Conservation (phyloP, 2,797 vertebrate genomes). For the Allobates femoralis region DNA sequence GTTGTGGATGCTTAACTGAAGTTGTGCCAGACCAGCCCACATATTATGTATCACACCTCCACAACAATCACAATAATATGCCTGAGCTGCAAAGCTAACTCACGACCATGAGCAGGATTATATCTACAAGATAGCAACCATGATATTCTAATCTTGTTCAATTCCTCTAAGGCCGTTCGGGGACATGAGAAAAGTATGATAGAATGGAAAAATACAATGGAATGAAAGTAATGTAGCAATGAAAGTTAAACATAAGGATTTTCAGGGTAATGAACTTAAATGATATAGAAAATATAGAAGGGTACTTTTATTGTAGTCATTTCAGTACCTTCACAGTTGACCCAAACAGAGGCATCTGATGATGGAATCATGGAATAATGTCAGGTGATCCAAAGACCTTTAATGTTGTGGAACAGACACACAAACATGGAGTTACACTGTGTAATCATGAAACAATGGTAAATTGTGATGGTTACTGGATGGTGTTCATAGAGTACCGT, state of each 20-base stretch:
- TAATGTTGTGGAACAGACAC: slow-evolving; percentile 95
- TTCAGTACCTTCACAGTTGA: slow-evolving; percentile 50
- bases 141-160: background rate
- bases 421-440: slow-evolving; percentile 80
- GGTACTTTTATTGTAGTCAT: background rate
- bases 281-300: background rate
- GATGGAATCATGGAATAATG: slow-evolving; percentile 61
- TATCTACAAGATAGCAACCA: background rate
- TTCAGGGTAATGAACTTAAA: background rate
- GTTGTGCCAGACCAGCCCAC: too few species aligned
- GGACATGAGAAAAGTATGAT: background rate
- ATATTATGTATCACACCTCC: background rate
- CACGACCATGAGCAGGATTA: background rate
- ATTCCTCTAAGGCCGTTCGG: background rate
- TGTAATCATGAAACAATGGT: slow-evolving; percentile 83
- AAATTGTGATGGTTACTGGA: slow-evolving; percentile 62
- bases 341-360: slow-evolving; percentile 48
- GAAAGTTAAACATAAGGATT: background rate
- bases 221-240: background rate
- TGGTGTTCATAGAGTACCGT: slow-evolving; percentile 30
- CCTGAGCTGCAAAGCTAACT: background rate
- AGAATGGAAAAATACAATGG: background rate
- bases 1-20: background rate
- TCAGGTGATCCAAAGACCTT: slow-evolving; percentile 82
- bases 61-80: background rate